Evolutionary conservation across 2,888 invertebrate species (phyloP), one percentile per base, ranked within the genome.

Genomic region (Hemicrepidius hirtus): DNA sequence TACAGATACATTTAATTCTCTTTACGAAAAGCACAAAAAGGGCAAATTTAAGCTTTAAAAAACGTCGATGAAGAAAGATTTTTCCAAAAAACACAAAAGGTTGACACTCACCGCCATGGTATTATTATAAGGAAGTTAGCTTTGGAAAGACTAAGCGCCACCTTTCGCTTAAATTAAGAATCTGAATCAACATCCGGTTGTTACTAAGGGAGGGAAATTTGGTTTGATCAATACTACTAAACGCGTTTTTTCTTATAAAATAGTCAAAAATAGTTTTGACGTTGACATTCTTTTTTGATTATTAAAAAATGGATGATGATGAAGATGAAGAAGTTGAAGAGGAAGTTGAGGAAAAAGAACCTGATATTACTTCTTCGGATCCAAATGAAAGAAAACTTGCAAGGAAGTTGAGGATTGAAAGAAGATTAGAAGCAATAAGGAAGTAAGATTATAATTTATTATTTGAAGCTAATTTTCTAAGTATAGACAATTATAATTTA

Each of bases 301-400:
- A 37, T n/a, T 13, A 35, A 24, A 64, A 57, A 55, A 71, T 74
- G 74, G 66, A 65, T 21, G 71, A 55, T 0, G 67, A 68, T 13
- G 73, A 75, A 24, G 35, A 20, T 4, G 53, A 62, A 7, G 41
- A 16, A 13, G 16, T 9, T n/a, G 88, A 88, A 9, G 86, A 74
- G 12, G 86, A 88, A 2, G 79, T 88, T 77, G 87, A 86, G 6
- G 87, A 88, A 0, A 88, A 87, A 69, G 91, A 91, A 78, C 91
- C 91, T 0, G 90, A 90, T 77, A 87, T 91, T 35, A 88, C 88
- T 0, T 93, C 94, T 0, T 81, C 83, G 3, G 91, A 93, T 84
- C 90, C 92, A 7, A 88, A 89, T 57, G 94, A 94, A 84, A 86
- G 95, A 78, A 94, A 94, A 85, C 87, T 91, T 46, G 94, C 92